phyloP scores from a whole-genome alignment of 1,140 invertebrate species.

The Ostrea edulis region DNA sequence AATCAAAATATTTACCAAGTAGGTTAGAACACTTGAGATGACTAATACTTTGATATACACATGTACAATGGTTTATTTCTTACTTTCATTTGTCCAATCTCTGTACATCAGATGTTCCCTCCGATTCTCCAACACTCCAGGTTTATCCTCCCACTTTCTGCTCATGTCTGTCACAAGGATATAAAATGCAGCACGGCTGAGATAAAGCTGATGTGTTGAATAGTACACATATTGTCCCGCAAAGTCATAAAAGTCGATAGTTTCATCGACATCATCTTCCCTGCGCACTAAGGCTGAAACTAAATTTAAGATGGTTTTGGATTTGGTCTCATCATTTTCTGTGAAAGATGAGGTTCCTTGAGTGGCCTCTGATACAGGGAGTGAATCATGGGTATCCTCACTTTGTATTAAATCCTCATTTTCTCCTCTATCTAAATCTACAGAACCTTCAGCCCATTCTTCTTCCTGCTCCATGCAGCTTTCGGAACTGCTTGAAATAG shows the following conservation, averaged over 20 bases:
- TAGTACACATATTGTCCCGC: background rate
- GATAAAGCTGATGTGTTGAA: background rate
- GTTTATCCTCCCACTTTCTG: background rate
- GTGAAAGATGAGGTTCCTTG: background rate
- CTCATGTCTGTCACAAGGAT: slow-evolving; percentile 1
- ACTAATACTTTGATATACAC: background rate
- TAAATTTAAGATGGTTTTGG: background rate
- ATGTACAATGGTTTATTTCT: background rate
- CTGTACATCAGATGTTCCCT: background rate
- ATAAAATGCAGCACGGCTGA: background rate
- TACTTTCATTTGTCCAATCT: background rate
- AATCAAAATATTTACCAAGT: background rate
- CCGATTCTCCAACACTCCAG: background rate
- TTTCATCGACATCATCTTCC: background rate
- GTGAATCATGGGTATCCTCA: background rate
- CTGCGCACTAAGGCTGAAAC: background rate
- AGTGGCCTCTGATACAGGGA: background rate
- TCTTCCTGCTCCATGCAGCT: background rate
- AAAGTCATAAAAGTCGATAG: background rate
- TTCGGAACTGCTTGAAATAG: background rate
- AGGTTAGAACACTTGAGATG: background rate
- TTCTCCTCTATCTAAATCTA: background rate
- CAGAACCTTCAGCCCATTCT: background rate
- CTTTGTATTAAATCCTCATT: background rate
- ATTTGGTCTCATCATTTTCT: background rate